Conservation (phyloP, 2,888 invertebrate species). For the Suillia variegata region DNA sequence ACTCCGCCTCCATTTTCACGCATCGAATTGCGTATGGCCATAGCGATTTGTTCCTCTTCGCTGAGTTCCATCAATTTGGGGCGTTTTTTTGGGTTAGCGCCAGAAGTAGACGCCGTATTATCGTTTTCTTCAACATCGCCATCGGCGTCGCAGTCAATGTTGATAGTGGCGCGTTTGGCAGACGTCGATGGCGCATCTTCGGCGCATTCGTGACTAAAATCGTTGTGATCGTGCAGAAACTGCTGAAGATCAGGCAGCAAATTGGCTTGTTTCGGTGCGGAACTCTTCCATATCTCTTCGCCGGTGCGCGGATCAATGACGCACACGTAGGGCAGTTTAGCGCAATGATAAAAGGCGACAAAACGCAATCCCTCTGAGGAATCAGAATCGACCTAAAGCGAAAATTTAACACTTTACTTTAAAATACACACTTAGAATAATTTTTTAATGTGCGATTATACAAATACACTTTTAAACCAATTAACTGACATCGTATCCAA, state of each 20-base stretch:
- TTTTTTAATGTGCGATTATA: too few species aligned
- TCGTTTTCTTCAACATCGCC: slow-evolving; percentile 34
- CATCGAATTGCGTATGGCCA: slow-evolving; percentile 61
- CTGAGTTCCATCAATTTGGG: slow-evolving; percentile 50
- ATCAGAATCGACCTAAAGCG: slow-evolving; percentile 43
- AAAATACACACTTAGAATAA: too few species aligned
- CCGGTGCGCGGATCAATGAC: slow-evolving; percentile 73
- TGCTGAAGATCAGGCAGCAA: slow-evolving; percentile 43
- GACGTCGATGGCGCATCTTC: slow-evolving; percentile 48
- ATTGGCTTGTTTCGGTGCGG: slow-evolving; percentile 46
- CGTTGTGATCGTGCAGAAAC: slow-evolving; percentile 46
- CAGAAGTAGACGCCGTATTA: slow-evolving; percentile 31
- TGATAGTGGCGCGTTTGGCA: slow-evolving; percentile 39
- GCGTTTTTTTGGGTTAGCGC: slow-evolving; percentile 41
- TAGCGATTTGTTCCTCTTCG: slow-evolving; percentile 57
- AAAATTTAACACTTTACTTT: too few species aligned
- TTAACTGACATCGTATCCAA: background rate
- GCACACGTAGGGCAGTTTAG: slow-evolving; percentile 68
- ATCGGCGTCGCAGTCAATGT: too few species aligned
- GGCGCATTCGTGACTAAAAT: slow-evolving; percentile 40
- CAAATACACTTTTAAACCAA: too few species aligned
- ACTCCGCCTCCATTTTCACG: slow-evolving; percentile 47
- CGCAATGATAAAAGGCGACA: slow-evolving; percentile 70
- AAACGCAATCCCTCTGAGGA: slow-evolving; percentile 69
- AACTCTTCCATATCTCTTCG: slow-evolving; percentile 63